Base-by-base conservation (phyloP, 2,797 vertebrate genomes). In the Takifugu ocellatus region DNA sequence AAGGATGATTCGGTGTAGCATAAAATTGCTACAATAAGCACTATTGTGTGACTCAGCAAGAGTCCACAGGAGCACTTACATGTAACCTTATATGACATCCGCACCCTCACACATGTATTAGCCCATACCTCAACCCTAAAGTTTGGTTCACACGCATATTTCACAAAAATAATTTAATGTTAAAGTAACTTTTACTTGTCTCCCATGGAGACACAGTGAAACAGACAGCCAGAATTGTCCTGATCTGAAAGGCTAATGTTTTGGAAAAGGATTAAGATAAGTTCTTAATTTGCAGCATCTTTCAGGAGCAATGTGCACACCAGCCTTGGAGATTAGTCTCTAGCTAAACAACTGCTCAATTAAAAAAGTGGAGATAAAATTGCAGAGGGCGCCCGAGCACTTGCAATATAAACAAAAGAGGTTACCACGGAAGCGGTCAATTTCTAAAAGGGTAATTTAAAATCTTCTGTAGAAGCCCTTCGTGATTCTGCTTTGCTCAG, bases 231-330 rank as follows among this genome's bases (percentile, higher is more conserved):
- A 1, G 33, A 77, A 79, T 70, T 73, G 75, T 76, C 65, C 62
- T 63, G 62, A 81, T 84, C 73, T 76, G 72, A 75, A 79, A 71
- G 70, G 72, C 67, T 76, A 77, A 80, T 83, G 77, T 85, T 83
- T 75, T 77, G 65, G 77, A 64, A 78, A 75, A 71, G 83, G 84
- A 84, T 87, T 89, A 83, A 83, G 83, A 82, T 87, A 84, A 87
- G 57, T 74, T 75, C 78, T 75, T 80, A 72, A 83, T 84, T 84
- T 81, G 77, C 70, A 69, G 68, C 71, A 79, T 83, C 82, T 83
- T 86, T 80, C 72, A 72, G 74, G 65, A 75, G 59, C 72, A 75
- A 77, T 86, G 75, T 85, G 68, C 79, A 81, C 58, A 79, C 81
- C 82, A 67, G 68, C 72, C 75, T 77, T 31, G 56, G 74, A 83